Percentiles rank a stretch among this genome's conserved stretches.
These are phyloP conservation scores for Lamprotornis superbus DNA, from an alignment of 2,113 vertebrate genomes.

Conservation along the genomic window DNA sequence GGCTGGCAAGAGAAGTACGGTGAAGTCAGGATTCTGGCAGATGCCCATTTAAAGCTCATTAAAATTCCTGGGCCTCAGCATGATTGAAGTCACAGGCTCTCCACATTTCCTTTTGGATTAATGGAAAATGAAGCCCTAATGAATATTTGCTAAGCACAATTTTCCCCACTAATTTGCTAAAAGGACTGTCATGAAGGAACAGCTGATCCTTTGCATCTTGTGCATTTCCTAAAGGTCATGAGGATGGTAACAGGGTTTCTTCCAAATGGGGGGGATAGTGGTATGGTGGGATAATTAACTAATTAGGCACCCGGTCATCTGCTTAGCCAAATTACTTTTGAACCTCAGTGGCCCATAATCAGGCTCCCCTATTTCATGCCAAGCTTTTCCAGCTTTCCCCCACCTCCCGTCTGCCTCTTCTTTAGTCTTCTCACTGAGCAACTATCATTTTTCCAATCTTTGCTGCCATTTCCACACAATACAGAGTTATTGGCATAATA, in stretches of 20 bases:
- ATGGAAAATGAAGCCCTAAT: conserved; percentile 72
- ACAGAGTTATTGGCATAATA: background rate
- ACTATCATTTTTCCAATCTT: background rate
- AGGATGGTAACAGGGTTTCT: conserved; percentile 20
- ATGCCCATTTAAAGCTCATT: conserved; percentile 78
- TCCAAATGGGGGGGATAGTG: conserved; percentile 1
- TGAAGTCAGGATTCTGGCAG: conserved; percentile 70
- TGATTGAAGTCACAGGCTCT: conserved; percentile 69
- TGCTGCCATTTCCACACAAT: background rate
- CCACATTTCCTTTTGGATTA: conserved; percentile 72
- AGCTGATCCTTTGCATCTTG: conserved; percentile 55
- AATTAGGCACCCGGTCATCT: conserved; percentile 40
- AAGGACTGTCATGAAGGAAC: conserved; percentile 61
- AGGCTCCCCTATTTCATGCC: conserved; percentile 32
- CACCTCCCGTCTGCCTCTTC: background rate
- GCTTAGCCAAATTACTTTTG: conserved; percentile 61
- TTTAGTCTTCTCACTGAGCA: background rate
- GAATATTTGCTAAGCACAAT: conserved; percentile 73
- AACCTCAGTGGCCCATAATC: conserved; percentile 30
- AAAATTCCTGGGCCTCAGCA: conserved; percentile 70
- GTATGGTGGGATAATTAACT: conserved; percentile 41
- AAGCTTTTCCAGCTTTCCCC: background rate
- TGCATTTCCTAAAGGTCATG: conserved; percentile 41
- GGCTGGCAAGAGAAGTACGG: conserved; percentile 65
- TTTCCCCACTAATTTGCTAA: conserved; percentile 68